Evolutionary conservation across 2,113 vertebrate genomes (phyloP).

Genomic region (Coreoperca whiteheadi): DNA sequence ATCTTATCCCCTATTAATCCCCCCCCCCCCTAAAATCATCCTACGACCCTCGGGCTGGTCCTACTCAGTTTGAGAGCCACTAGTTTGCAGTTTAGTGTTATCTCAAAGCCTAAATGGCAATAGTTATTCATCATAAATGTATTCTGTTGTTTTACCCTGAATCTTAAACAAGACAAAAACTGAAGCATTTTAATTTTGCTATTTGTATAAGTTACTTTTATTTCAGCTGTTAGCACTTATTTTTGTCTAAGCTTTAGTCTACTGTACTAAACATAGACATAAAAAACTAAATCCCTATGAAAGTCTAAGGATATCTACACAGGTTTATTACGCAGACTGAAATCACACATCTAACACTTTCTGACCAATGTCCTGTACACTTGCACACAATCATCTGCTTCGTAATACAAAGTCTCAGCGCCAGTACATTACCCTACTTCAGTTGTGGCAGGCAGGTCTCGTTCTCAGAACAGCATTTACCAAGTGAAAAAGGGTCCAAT

Average conservation of each 20-base stretch:
- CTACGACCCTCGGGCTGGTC: background rate
- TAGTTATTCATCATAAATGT: background rate
- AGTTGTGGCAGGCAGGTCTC: constrained; percentile 40
- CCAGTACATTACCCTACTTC: constrained; percentile 64
- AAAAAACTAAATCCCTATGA: background rate
- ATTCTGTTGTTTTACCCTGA: background rate
- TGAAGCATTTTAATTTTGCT: background rate
- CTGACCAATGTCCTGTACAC: constrained; percentile 38
- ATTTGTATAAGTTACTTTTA: background rate
- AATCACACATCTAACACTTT: constrained; percentile 60
- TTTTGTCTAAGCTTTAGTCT: background rate
- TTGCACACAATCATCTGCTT: constrained; percentile 67
- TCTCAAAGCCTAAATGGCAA: background rate
- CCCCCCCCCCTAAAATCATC: background rate
- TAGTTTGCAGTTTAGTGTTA: background rate
- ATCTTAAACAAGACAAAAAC: background rate
- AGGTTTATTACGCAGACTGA: constrained; percentile 46
- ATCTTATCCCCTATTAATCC: background rate
- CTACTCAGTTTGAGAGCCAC: background rate
- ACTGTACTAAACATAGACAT: background rate
- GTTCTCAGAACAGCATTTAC: constrained; percentile 51
- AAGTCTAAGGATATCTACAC: background rate
- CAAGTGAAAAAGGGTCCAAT: constrained; percentile 50
- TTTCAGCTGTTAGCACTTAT: background rate
- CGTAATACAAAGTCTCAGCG: constrained; percentile 39